Evolutionary conservation across 2,888 invertebrate genomes (phyloP), one percentile per base, ranked within the genome.

Genomic region (Mesorhabditis sp.): DNA sequence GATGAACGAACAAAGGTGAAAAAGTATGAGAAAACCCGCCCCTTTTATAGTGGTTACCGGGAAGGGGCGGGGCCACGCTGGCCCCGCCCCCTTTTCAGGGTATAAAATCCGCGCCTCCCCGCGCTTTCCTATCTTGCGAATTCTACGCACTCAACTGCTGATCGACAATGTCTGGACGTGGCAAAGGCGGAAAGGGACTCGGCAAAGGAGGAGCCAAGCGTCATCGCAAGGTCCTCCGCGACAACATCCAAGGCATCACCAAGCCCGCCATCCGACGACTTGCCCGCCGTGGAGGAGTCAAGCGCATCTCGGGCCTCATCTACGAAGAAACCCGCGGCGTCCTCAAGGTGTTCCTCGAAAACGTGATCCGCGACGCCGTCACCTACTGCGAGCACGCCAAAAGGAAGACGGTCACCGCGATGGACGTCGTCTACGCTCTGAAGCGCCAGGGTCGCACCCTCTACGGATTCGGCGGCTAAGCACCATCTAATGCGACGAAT

Each of bases 361-460:
- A 92, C 85, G 92, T 92, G 45, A 92, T 92, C 79, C 89, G 91
- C 63, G 92, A 92, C 84, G 92, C 92, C 10, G 92, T 92, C 67
- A 92, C 92, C 4, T 92, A 92, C 87, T 92, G 92, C 0, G 92
- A 93, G 85, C 92, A 93, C 85, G 92, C 92, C 50, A 93, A 92
- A 87, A 89, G 92, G 80, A 93, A 93, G 88, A 93, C 92, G 0
- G 92, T 93, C 61, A 92, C 92, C 0, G 92, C 92, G 4, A 92
- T 92, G 92, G 92, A 93, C 80, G 91, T 93, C 10, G 80, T 80
- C 76, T 93, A 92, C 73, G 83, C 82, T 68, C 78, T 83, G 73
- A 77, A 83, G 15, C 42, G 64, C 62, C 43, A 81, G 87, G 92
- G 92, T 4, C 89, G 92, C 79, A 92, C 92, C 73, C 87, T 93